phyloP scores from a whole-genome alignment of 1,140 invertebrate genomes.

The Luehdorfia chinensis region DNA sequence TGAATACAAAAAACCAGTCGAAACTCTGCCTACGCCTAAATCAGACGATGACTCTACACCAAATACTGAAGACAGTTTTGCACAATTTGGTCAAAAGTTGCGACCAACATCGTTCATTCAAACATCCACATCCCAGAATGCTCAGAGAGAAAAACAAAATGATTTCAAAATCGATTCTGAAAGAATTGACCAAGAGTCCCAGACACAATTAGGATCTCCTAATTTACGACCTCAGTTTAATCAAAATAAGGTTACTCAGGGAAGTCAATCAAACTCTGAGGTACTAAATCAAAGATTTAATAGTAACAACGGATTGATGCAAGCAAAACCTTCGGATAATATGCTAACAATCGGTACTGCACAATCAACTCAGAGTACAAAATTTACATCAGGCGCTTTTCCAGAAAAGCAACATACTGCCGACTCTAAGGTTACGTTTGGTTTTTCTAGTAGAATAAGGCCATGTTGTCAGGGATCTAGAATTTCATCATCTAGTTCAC shows the following conservation, averaged over 20 bases:
- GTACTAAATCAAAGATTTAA: not conserved
- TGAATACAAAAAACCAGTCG: constrained; percentile 22
- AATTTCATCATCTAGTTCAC: not conserved
- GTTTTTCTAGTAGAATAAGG: constrained; percentile 12
- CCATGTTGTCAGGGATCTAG: constrained; percentile 12
- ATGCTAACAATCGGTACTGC: not conserved
- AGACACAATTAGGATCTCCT: not conserved
- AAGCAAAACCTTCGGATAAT: not conserved
- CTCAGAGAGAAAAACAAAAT: no score
- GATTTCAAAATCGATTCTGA: no score
- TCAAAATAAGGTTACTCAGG: no score
- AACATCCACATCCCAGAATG: not conserved
- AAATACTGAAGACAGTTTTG: constrained; percentile 8
- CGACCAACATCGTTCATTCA: no score
- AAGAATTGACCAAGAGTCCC: no score
- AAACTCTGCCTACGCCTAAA: constrained; percentile 20
- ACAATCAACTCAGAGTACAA: not conserved
- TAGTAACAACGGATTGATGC: not conserved
- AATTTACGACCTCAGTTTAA: constrained; percentile 4
- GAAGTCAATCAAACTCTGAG: not conserved
- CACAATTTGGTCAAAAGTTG: constrained; percentile 16
- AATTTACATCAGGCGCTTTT: constrained; percentile 8
- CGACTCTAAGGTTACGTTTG: not conserved
- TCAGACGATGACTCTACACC: constrained; percentile 11
- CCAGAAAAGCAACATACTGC: not conserved